Conservation (phyloP, 2,797 vertebrate genomes). For the Odontamblyopus lacepedii region DNA sequence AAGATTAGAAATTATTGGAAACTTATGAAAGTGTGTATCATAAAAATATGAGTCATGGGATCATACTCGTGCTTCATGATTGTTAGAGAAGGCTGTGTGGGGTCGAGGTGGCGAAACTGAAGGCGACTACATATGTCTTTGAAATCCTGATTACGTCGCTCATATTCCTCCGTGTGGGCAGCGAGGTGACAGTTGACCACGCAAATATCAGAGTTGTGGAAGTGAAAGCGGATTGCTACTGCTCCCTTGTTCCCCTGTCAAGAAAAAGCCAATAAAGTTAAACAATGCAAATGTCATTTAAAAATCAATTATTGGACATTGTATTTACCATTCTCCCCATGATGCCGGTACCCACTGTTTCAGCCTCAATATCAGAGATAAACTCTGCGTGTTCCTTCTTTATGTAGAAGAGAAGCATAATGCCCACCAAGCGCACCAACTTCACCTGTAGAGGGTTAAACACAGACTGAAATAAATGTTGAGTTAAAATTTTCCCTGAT, state of each 20-base stretch:
- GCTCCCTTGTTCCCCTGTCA: constrained; percentile 95
- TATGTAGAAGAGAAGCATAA: constrained; percentile 93
- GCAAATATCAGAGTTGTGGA: constrained; percentile 93
- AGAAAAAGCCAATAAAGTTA: constrained; percentile 9
- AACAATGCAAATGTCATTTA: not conserved
- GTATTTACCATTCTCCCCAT: constrained; percentile 95
- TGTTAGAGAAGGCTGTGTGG: constrained; percentile 79
- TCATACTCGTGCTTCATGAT: constrained; percentile 92
- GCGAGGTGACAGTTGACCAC: constrained; percentile 95
- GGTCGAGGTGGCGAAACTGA: constrained; percentile 84
- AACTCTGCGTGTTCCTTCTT: constrained; percentile 86
- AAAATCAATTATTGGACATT: not conserved
- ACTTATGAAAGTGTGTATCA: not conserved
- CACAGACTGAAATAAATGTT: constrained; percentile 5
- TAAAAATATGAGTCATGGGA: not conserved
- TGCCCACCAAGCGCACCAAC: constrained; percentile 90
- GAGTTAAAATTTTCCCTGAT: not conserved
- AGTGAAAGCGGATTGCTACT: constrained; percentile 89
- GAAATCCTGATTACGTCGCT: constrained; percentile 95
- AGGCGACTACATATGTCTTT: constrained; percentile 93
- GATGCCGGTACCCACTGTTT: constrained; percentile 94
- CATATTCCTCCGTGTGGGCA: constrained; percentile 90
- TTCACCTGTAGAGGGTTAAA: constrained; percentile 81
- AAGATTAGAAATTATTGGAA: not conserved
- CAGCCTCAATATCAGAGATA: constrained; percentile 88